Base-by-base conservation (phyloP, 1,140 invertebrate genomes). In the Sinonovacula constricta region DNA sequence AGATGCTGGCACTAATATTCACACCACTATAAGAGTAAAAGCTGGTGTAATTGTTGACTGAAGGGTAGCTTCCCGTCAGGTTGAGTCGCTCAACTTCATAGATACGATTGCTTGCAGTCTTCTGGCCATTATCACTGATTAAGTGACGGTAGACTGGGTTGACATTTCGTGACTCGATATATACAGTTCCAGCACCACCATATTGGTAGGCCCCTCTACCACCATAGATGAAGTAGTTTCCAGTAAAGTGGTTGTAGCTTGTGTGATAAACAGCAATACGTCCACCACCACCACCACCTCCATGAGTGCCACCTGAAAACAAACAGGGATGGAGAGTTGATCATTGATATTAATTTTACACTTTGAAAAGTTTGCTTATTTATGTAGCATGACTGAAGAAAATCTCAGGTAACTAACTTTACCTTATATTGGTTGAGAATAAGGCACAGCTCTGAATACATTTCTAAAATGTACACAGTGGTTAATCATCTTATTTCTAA, bases 201-300 rank as follows among this genome's bases (percentile, higher is more conserved):
- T 82, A 82, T 51, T 84, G 80, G 34, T 79, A 60, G 0, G 22
- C 12, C 15, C 82, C 83, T n/a, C 65, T 69, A 15, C 86, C 86
- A 74, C 86, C 86, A 67, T 84, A 77, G 15, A 87, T 65, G 1
- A 85, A 60, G 56, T 81, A 79, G 2, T 81, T 69, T 14, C 86
- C 86, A 62, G 82, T 84, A 57, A 83, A 87, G 53, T 84, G 79
- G 56, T 86, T 83, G 22, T 84, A 59, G 5, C 62, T 66, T 34
- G 51, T 79, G 74, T 87, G 84, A 70, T 85, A 86, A 12, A 86
- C 68, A 26, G 86, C 83, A 26, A 87, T 86, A 24, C 86, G 79
- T 28, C 86, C 86, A 54, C 86, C 86, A 45, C 76, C 85, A 26
- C 86, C 86, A 51, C 83, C 86, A 53, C 86, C 86, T 70, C 85